Evolutionary conservation across 1,140 invertebrate species (phyloP), one percentile per base, ranked within the genome.

Genomic region (Alviniconcha marisindica): DNA sequence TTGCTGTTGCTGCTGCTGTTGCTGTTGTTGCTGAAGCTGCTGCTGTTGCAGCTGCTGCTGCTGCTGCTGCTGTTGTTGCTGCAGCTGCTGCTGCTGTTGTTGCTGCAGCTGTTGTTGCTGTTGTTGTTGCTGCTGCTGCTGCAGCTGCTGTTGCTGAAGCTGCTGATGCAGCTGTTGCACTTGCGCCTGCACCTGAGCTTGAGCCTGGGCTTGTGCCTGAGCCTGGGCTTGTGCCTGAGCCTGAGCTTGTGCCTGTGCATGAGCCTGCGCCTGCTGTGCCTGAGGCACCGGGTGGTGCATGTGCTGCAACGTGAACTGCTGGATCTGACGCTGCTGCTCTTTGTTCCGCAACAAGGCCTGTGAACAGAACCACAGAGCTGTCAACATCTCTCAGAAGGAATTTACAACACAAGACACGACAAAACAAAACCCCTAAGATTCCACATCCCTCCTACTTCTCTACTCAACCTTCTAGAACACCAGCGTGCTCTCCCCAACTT

Each of bases 181-280:
- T 92, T 96, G 96, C 91, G 94, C 85, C 31, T 96, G 92, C 90
- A 96, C 92, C 90, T 96, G 96, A 31, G 87, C 83, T 2, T 83
- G 84, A 7, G 90, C 33, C 24, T 71, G 18, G 2, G 69, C 69
- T 36, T 71, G 69, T 12, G 33, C 33, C 69, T 71, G 63, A 12
- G 33, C 28, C 63, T 60, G 56, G 10, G 10, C 10, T 24, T 60
- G 56, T 7, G 24, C 10, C 24, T 96, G 96, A 91, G 94, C 85
- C 31, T 96, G 96, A 91, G 94, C 85, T 28, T 96, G 96, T 85
- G 96, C 95, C 54, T 97, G 92, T 90, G 96, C 95, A 87, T 95
- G 95, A 36, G 94, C 94, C 1, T 96, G 96, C n/a, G 96, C 95
- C 38, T 24, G 33, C 69, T 71, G 69, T 21, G 69, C 24, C 89